Evolutionary conservation across 2,797 vertebrate genomes (phyloP).

Genomic region (Spheniscus humboldti): DNA sequence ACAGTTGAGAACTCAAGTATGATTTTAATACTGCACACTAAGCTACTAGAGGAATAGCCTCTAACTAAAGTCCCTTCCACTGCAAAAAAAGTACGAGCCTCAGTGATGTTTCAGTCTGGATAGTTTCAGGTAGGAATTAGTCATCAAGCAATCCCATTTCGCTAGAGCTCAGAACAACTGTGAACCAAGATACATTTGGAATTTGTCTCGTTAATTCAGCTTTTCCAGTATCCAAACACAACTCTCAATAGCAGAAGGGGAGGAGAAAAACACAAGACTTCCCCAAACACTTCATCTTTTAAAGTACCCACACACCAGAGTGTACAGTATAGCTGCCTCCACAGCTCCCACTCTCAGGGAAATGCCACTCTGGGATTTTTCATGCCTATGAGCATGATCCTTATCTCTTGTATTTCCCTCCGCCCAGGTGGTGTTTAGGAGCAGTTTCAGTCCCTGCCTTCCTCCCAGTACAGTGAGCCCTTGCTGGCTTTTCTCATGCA

Average conservation of each 20-base stretch:
- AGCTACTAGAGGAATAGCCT: not conserved
- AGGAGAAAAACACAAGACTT: not conserved
- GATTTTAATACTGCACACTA: not conserved
- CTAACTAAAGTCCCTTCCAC: not conserved
- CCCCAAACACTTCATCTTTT: not conserved
- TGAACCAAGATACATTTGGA: not conserved
- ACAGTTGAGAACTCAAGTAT: accelerated
- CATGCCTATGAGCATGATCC: not conserved
- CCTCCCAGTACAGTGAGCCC: not conserved
- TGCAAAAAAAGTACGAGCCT: not conserved
- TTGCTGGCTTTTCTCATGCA: not conserved
- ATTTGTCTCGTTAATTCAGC: not conserved
- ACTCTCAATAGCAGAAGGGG: not conserved
- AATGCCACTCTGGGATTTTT: not conserved
- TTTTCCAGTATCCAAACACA: not conserved
- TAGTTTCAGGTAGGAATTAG: not conserved
- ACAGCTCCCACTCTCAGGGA: not conserved
- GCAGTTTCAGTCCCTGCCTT: not conserved
- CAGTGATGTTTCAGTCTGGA: not conserved
- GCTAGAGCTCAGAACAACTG: not conserved
- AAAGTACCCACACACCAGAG: not conserved
- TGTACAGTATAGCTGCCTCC: not conserved
- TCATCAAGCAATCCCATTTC: not conserved
- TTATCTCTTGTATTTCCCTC: not conserved
- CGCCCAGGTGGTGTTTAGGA: not conserved